Base-by-base conservation (phyloP, 1,140 invertebrate species). In the Drosophila fuyamai region DNA sequence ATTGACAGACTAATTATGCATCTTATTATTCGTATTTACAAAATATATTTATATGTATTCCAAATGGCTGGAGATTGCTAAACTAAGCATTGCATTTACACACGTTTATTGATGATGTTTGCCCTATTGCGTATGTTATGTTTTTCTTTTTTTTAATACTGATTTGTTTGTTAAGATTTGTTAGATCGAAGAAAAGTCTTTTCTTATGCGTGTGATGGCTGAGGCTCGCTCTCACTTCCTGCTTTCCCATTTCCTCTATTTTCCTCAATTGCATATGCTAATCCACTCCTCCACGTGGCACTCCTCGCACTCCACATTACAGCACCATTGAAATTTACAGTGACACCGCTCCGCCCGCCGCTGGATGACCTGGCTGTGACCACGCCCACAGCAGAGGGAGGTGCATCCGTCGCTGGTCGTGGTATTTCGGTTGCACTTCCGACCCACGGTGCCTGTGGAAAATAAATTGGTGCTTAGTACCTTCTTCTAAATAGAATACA, bases 301-400 rank as follows among this genome's bases (percentile, higher is more conserved):
- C 84, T 95, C 95, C 76, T 97, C 94, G 92, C 97, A 98, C 85
- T 96, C 95, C 5, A 98, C 97, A 57, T 95, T 94, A 92, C 98
- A 98, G 93, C 98, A 98, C 97, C 97, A 98, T 73, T 96, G 95
- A 93, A 98, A 98, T 92, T 96, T 96, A 94, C 98, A 98, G 79
- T 96, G 94, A 93, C 98, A 98, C 13, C 95, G 94, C 85, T 97
- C 96, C 12, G 95, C 95, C 72, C 95, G 94, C 63, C 95, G 94
- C 82, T 96, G 95, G 82, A 96, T 95, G 14, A 97, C 94, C 47
- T 97, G 95, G 81, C 97, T 97, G 93, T 98, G 97, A 0, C 97
- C 97, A 75, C 97, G 93, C 0, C 97, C 97, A 93, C 98, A 98
- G 93, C 98, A 98, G 27, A 98, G 94, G 1, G 96, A 95, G 38